A percentile compares a stretch with the other conserved stretches of the same genome.
phyloP scores from a whole-genome alignment of 2,113 vertebrate genomes.

The Chaetops frenatus region DNA sequence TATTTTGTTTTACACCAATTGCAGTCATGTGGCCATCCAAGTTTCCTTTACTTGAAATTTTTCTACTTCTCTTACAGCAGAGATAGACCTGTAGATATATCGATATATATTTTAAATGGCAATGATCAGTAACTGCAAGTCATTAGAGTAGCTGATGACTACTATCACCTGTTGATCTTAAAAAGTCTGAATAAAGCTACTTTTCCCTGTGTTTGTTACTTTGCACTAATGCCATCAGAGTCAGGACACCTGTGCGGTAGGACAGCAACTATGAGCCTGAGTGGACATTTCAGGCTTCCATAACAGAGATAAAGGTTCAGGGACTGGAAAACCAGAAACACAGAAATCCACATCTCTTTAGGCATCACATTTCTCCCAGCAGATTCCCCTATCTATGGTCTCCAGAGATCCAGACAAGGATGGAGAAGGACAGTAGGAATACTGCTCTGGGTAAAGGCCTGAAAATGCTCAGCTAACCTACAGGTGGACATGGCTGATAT shows the following conservation, averaged over 20 bases:
- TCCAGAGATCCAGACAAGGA: not conserved
- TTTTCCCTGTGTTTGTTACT: not conserved
- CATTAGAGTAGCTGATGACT: not conserved
- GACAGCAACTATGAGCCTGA: not conserved
- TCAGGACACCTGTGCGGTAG: not conserved
- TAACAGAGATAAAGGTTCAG: not conserved
- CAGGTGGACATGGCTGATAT: not conserved
- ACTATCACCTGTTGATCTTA: not conserved
- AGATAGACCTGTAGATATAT: not conserved
- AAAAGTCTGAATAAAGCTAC: not conserved
- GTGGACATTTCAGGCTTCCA: not conserved
- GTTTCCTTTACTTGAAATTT: not conserved
- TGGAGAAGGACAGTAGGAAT: not conserved
- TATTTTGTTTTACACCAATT: not conserved
- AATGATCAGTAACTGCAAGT: not conserved
- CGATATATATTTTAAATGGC: not conserved
- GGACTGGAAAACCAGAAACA: not conserved
- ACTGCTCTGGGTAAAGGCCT: not conserved
- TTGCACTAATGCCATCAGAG: not conserved
- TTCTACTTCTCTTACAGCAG: not conserved
- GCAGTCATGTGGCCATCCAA: not conserved
- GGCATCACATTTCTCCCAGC: not conserved
- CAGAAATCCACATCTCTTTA: not conserved
- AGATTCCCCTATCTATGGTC: not conserved
- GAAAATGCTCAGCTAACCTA: not conserved